phyloP scores from a whole-genome alignment of 2,113 vertebrate genomes.

The Chiloscyllium plagiosum region DNA sequence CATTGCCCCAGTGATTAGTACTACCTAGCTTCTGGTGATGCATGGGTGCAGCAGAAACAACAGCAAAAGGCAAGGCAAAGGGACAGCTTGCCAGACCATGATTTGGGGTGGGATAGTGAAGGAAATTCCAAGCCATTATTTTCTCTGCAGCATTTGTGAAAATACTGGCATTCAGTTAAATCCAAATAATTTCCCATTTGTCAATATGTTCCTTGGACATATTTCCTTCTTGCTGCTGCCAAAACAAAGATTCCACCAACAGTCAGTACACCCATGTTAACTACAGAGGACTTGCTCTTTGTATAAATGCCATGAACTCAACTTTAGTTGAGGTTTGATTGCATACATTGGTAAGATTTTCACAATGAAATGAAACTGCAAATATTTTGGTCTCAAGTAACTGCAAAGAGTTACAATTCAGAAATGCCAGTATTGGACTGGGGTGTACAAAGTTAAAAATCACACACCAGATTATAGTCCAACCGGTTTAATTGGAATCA shows the following conservation, averaged over 20 bases:
- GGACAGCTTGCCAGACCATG: background rate
- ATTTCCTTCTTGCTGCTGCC: background rate
- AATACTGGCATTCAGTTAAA: background rate
- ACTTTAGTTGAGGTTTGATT: background rate
- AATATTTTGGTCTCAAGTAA: background rate
- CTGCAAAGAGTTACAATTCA: background rate
- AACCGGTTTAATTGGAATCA: too few relatives aligned
- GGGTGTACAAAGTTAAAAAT: too few relatives aligned
- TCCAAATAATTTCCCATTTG: slow-evolving; percentile 25
- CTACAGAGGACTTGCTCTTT: background rate
- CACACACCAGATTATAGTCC: too few relatives aligned
- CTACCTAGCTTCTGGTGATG: background rate
- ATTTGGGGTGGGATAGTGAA: background rate
- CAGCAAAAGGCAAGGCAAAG: background rate
- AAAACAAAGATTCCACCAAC: background rate
- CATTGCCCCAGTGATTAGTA: background rate
- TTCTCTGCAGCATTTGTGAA: background rate
- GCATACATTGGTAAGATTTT: background rate
- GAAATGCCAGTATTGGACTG: too few relatives aligned
- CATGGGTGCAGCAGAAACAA: background rate
- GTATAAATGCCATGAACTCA: background rate
- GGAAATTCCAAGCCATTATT: slow-evolving; percentile 10
- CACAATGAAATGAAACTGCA: background rate
- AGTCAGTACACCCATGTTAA: background rate
- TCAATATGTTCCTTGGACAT: background rate